Evolutionary conservation across 2,113 vertebrate genomes (phyloP).

Genomic region (Progne subis): DNA sequence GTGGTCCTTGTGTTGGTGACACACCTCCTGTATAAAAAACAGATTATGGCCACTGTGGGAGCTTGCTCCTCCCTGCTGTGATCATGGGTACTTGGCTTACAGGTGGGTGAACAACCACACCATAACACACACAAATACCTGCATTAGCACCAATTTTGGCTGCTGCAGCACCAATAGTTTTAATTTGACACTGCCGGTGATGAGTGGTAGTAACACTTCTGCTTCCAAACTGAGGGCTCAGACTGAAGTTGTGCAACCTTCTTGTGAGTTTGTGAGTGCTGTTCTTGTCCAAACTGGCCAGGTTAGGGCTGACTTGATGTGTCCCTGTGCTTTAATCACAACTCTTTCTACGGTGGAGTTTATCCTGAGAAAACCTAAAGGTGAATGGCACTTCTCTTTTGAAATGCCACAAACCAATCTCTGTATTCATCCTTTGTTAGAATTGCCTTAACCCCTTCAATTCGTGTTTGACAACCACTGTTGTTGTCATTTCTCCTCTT

Average conservation of each 20-base stretch:
- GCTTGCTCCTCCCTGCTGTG: neutral
- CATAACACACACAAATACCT: neutral
- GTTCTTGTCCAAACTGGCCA: neutral
- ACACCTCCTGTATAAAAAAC: neutral
- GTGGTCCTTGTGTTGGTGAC: neutral
- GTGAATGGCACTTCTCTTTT: neutral
- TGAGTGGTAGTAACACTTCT: neutral
- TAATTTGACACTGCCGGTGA: neutral
- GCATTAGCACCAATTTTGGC: neutral
- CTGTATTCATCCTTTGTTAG: neutral
- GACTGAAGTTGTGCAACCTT: neutral
- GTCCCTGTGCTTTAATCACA: neutral
- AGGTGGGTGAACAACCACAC: neutral
- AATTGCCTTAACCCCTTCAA: neutral
- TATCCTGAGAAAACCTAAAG: neutral
- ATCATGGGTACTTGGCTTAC: neutral
- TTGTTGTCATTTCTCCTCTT: neutral
- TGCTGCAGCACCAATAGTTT: neutral
- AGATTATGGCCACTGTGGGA: neutral
- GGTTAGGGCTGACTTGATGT: neutral
- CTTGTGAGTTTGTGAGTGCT: accelerated
- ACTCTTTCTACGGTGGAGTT: neutral
- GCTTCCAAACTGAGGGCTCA: neutral
- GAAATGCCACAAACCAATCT: neutral
- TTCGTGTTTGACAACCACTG: neutral